Base-by-base conservation (phyloP, 2,113 vertebrate species). In the Abramis brama region DNA sequence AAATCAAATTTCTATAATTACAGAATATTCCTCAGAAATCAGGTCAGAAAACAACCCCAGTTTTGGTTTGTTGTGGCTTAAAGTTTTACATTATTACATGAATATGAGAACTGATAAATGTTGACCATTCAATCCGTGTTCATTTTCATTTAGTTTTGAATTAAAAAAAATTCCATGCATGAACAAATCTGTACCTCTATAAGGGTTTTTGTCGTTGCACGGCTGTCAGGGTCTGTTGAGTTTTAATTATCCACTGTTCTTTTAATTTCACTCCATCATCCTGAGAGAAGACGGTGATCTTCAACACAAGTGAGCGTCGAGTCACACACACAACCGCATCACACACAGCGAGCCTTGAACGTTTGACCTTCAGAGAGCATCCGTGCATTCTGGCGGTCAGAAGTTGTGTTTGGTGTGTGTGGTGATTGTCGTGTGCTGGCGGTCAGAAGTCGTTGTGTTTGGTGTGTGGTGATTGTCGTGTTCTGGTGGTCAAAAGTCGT, bases 221-320 rank as follows among this genome's bases (percentile, higher is more conserved):
- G 66, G 21, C 89, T 86, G 90, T 89, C 89, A 88, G 52, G 85
- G 87, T 87, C 57, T 64, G 25, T 77, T 88, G 89, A 91, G 90
- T 91, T 86, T 92, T 92, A 92, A 94, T 90, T 82, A 89, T 91
- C 92, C 91, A 91, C 84, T 91, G 76, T 87, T 88, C 78, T 87
- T 87, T 93, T 91, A 93, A 93, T 93, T 92, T 90, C 87, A 78
- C 82, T 91, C 82, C 84, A 70, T 88, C 74, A 74, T 88, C 74
- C 74, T n/a, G 27, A 57, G 39, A 77, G 21, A 66, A 70, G 19
- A 27, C 8, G 47, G n/a, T 21, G 15, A 64, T 64, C 25, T 15
- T 45, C 23, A 62, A 62, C 25, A 21, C 33, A 62, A 7, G 33
- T 13, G 8, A 43, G 12, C 7, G 2, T 84, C 15, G 10, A 62